Conservation (phyloP, 2,113 vertebrate genomes). For the Gymnobelideus leadbeateri region DNA sequence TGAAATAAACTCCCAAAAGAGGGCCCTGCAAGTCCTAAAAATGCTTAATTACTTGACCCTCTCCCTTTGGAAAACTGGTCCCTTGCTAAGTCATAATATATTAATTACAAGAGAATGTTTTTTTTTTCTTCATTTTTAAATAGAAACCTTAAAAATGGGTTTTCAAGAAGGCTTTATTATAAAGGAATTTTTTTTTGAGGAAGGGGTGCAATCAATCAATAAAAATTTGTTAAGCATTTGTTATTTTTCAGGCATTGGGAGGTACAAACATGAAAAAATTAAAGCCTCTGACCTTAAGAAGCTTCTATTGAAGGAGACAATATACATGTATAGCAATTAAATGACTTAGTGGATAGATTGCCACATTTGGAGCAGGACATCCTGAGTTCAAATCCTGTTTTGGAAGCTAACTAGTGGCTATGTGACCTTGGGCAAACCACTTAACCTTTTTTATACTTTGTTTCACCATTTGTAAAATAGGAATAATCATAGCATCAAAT, state of each 20-base stretch:
- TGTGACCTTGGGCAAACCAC: not conserved
- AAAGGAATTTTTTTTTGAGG: not conserved
- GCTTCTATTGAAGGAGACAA: not conserved
- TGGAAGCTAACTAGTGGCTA: not conserved
- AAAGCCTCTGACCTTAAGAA: not conserved
- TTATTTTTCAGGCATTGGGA: not conserved
- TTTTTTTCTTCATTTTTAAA: slow-evolving; percentile 60
- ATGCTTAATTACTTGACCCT: slow-evolving; percentile 58
- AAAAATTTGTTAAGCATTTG: not conserved
- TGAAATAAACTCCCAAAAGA: slow-evolving; percentile 65
- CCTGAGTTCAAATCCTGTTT: not conserved
- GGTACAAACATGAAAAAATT: not conserved
- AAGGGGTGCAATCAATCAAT: not conserved
- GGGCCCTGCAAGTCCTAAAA: slow-evolving; percentile 56
- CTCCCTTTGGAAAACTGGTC: slow-evolving; percentile 47
- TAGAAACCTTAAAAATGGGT: not conserved
- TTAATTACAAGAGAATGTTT: slow-evolving; percentile 47
- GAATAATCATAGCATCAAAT: not conserved
- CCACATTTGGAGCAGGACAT: not conserved
- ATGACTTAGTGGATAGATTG: not conserved
- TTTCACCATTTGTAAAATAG: not conserved
- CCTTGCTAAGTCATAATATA: slow-evolving; percentile 47
- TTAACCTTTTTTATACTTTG: not conserved
- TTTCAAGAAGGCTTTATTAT: not conserved
- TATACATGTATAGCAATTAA: not conserved